These are phyloP conservation scores for Pheosia tremula DNA, from an alignment of 2,888 invertebrate genomes.

Conservation along the genomic window DNA sequence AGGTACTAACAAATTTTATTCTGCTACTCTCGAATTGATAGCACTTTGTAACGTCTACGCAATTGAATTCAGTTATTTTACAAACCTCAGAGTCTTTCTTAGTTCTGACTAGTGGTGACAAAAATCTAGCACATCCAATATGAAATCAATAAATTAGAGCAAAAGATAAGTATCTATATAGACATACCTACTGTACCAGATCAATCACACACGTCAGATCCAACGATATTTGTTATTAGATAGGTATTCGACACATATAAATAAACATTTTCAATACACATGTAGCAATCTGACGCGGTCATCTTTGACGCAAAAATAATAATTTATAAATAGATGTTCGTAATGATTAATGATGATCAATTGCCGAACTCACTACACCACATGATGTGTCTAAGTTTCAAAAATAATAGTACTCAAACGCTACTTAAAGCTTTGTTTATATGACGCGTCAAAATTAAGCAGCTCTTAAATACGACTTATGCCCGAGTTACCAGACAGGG, in stretches of 20 bases:
- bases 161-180: not conserved
- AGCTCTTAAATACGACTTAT: too few relatives aligned
- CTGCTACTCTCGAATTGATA: too few relatives aligned
- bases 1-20: too few relatives aligned
- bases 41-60: too few relatives aligned
- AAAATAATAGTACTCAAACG: too few relatives aligned
- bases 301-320: not conserved
- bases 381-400: too few relatives aligned
- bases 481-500: too few relatives aligned
- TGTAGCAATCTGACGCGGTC: not conserved
- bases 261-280: not conserved
- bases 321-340: not conserved
- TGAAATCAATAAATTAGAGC: not conserved
- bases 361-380: too few relatives aligned
- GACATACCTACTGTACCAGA: not conserved
- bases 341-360: too few relatives aligned
- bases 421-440: too few relatives aligned
- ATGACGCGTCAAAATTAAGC: too few relatives aligned
- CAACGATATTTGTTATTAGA: not conserved
- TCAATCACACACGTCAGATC: constrained; percentile 1
- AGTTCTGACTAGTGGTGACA: not conserved
- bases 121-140: not conserved
- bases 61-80: too few relatives aligned
- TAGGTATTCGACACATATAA: not conserved
- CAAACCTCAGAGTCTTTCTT: not conserved